Evolutionary conservation across 2,113 vertebrate species (phyloP).

Genomic region (Dascyllus trimaculatus): DNA sequence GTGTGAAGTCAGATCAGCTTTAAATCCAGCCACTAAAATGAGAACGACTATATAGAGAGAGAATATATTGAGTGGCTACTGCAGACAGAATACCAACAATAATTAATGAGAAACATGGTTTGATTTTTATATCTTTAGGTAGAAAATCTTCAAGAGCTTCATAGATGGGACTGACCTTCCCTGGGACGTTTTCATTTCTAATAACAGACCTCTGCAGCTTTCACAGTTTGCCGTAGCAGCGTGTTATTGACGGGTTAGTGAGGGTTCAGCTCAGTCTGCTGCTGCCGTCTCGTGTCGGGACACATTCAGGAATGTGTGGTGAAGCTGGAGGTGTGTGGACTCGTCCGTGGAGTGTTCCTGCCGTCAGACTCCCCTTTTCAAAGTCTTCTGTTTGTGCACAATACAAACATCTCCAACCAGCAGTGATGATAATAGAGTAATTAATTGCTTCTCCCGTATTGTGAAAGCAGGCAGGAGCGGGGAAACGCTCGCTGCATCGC

Average conservation of each 20-base stretch:
- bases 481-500: neutral
- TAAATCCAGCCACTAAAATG: too few relatives aligned
- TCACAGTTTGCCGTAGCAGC: neutral
- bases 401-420: neutral
- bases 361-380: neutral
- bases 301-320: constrained; percentile 62
- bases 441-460: neutral
- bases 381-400: neutral
- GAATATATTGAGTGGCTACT: too few relatives aligned
- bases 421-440: neutral
- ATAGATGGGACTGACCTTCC: neutral
- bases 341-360: neutral
- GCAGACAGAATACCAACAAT: too few relatives aligned
- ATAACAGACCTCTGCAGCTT: neutral
- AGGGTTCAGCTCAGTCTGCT: neutral
- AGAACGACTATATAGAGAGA: too few relatives aligned
- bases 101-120: too few relatives aligned
- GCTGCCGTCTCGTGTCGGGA: constrained; percentile 45
- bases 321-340: constrained; percentile 33
- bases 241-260: neutral
- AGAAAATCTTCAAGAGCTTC: too few relatives aligned
- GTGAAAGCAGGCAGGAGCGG: neutral
- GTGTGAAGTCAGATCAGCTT: too few relatives aligned
- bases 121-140: too few relatives aligned
- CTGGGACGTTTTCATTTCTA: neutral